Base-by-base conservation (phyloP, 2,888 invertebrate genomes). In the Anarsia innoxiella region DNA sequence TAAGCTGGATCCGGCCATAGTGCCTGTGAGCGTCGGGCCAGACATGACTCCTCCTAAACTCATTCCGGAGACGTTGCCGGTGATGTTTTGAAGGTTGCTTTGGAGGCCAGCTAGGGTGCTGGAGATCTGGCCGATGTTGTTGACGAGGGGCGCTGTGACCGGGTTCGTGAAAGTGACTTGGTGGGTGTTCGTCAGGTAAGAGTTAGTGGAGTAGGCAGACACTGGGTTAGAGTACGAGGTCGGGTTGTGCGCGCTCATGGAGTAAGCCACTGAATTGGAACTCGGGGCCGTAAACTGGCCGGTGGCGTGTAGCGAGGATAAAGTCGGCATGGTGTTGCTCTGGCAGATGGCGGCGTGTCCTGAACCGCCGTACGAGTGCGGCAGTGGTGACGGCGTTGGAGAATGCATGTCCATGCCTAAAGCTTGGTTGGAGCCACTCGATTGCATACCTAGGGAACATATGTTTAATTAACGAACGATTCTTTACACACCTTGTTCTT, bases 381-480 rank as follows among this genome's bases (percentile, higher is more conserved):
- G 80, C 75, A 86, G 66, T 63, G 88, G 83, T 70, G 88, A 68
- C 63, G 87, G 68, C 76, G 89, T 75, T 54, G 88, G 89, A 37
- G 88, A 89, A 60, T 88, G 89, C 59, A 82, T 88, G 49, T 90
- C 90, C 52, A 33, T 33, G 1, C 90, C 88, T 49, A 90, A 74
- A 42, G 88, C 90, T 78, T 91, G 91, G 59, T 88, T 91, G 52
- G 90, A 91, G 46, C 90, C 88, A 62, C 90, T 91, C 46, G 89
- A 86, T 59, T 90, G 88, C 65, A 90, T 86, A 56, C 87, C 88
- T 74, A 19, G 4, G 8, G 8, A 19, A 19, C 4, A 19, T 19
- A 19, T 8, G 19, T 5, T 19, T 19, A 19, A 19, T n/a, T n/a
- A n/a, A n/a, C n/a, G n/a, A n/a, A n/a, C 4, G 19, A 19, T 19